Percentiles rank a stretch among this genome's conserved stretches.
Evolutionary conservation across 2,113 vertebrate species (phyloP).

Genomic region (Phasianus colchicus): DNA sequence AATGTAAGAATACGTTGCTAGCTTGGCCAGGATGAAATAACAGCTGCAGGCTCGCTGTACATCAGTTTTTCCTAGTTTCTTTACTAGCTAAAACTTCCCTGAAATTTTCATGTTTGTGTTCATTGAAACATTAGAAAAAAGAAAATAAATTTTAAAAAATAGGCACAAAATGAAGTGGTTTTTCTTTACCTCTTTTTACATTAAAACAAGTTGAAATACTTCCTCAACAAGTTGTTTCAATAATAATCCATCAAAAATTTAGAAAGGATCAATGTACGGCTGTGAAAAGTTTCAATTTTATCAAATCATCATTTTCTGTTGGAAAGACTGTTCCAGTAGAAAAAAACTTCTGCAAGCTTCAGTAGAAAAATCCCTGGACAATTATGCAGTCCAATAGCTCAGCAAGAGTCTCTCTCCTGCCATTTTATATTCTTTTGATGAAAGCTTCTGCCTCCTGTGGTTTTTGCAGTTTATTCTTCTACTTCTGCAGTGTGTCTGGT

Average conservation of each 20-base stretch:
- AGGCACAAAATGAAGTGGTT: not conserved
- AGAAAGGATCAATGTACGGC: conserved; percentile 12
- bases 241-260: conserved; percentile 37
- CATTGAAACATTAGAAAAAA: not conserved
- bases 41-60: not conserved
- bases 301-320: conserved; percentile 49
- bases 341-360: conserved; percentile 46
- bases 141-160: not conserved
- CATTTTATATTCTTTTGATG: conserved; percentile 63
- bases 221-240: conserved; percentile 31
- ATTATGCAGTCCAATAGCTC: conserved; percentile 56
- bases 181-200: not conserved
- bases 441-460: conserved; percentile 37
- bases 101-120: not conserved
- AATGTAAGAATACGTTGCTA: not conserved
- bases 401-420: conserved; percentile 27
- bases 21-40: not conserved
- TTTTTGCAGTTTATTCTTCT: conserved; percentile 42
- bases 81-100: not conserved
- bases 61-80: not conserved
- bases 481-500: not conserved
- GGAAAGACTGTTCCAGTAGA: conserved; percentile 40
- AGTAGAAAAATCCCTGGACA: conserved; percentile 34
- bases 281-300: conserved; percentile 49
- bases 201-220: conserved; percentile 12